Evolutionary conservation across 1,140 invertebrate species (phyloP), one percentile per base, ranked within the genome.

Genomic region (Pachyrhynchus sulphureomaculatus): DNA sequence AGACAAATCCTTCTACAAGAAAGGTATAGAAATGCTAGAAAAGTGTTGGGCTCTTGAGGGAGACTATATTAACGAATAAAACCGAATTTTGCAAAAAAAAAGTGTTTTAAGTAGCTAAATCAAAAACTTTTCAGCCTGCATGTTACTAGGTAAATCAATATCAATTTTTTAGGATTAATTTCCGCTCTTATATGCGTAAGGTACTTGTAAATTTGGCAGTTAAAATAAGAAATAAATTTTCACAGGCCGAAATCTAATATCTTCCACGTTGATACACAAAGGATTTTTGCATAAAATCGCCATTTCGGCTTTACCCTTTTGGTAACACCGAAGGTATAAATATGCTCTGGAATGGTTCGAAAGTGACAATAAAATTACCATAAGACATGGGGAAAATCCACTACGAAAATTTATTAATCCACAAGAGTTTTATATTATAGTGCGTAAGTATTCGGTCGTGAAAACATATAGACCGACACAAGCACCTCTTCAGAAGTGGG

Each of bases 201-300:
- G 32, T 33, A 33, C 49, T 52, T 52, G 49, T 52, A 52, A 52
- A 36, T 52, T 36, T n/a, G 33, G 10, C 49, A 32, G 33, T 52
- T 52, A 52, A 33, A 52, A 37, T 13, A 12, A 12, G 20, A 17
- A 17, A 52, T 52, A 52, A 52, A 52, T 52, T 20, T 32, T n/a
- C 10, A 15, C n/a, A n/a, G 3, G 32, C 49, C 49, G 32, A 37
- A 52, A 52, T 56, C 39, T 29, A 29, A 56, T 56, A 56, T 21
- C 54, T 47, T 23, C 9, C 42, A 29, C 41, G n/a, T 47, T 42
- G 18, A 17, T 56, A 29, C 52, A 56, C 54, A 56, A 56, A 56
- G 34, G 54, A 56, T 56, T 56, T 56, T 56, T 44, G 54, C 54
- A 56, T 56, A 56, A 56, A 56, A 56, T 56, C 20, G 54, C 54